Evolutionary conservation across 2,888 invertebrate genomes (phyloP).

Genomic region (Melangyna quadrimaculata): DNA sequence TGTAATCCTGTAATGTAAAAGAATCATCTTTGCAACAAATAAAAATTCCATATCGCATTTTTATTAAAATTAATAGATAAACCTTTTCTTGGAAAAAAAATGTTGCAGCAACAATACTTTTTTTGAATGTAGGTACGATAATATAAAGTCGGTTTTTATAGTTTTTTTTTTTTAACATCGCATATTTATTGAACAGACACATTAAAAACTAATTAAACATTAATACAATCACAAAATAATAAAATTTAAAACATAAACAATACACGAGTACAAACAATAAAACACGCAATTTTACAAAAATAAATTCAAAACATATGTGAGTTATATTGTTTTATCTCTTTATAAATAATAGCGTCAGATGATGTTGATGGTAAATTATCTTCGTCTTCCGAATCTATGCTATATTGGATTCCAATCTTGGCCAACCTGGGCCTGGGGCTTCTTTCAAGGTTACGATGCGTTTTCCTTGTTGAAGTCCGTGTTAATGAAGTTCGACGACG

Average conservation of each 20-base stretch:
- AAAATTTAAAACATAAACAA: not conserved
- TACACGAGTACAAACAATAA: not conserved
- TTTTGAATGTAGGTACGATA: no score
- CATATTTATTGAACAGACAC: not conserved
- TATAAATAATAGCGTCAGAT: not conserved
- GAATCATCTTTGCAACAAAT: no score
- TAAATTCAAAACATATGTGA: not conserved
- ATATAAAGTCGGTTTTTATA: not conserved
- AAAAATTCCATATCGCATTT: no score
- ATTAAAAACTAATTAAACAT: not conserved
- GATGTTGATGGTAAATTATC: conserved; percentile 18
- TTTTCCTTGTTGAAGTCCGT: no score
- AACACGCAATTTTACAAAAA: not conserved
- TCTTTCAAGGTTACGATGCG: not conserved
- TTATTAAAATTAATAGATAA: no score
- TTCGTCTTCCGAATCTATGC: not conserved
- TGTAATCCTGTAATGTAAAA: no score
- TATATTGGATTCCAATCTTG: not conserved
- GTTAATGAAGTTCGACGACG: conserved; percentile 3
- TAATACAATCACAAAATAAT: not conserved
- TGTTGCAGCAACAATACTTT: no score
- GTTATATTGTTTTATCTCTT: not conserved
- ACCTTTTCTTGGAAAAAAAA: no score
- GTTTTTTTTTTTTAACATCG: not conserved
- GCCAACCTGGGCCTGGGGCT: conserved; percentile 20